Conservation (phyloP, 2,797 vertebrate genomes). For the Neomorphus geoffroyi region DNA sequence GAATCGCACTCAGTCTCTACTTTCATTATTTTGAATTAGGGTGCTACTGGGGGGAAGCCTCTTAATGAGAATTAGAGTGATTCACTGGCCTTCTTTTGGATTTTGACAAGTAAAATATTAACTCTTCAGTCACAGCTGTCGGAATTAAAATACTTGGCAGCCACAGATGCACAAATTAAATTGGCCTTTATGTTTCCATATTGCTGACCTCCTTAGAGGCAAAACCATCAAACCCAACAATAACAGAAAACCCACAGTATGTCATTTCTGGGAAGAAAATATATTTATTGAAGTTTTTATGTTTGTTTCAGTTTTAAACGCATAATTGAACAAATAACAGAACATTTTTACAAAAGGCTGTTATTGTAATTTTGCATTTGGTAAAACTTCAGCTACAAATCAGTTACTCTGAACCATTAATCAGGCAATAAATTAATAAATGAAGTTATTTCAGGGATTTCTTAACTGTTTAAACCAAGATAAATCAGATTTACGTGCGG, state of each 20-base stretch:
- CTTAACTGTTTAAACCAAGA: conserved; percentile 81
- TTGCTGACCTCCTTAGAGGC: conserved; percentile 98
- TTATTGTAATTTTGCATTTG: conserved; percentile 73
- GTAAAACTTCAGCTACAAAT: conserved; percentile 66
- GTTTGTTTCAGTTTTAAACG: conserved; percentile 72
- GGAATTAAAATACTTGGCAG: conserved; percentile 99
- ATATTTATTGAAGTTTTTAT: conserved; percentile 79
- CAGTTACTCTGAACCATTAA: conserved; percentile 68
- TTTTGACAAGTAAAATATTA: conserved; percentile 99
- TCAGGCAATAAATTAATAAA: conserved; percentile 74
- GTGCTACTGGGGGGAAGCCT: conserved; percentile 99
- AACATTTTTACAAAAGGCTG: conserved; percentile 61
- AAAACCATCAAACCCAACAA: conserved; percentile 84
- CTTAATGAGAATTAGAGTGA: conserved; percentile 99
- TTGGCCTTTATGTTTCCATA: conserved; percentile 99
- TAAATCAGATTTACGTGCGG: conserved; percentile 80
- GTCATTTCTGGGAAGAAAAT: conserved; percentile 78
- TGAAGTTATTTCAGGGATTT: conserved; percentile 75
- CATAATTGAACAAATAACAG: conserved; percentile 72
- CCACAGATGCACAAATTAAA: conserved; percentile 99
- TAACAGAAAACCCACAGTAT: conserved; percentile 78
- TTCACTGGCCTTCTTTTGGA: conserved; percentile 98
- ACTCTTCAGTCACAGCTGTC: conserved; percentile 99
- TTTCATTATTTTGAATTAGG: conserved; percentile 99
- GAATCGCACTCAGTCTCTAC: conserved; percentile 99